Conservation (phyloP, 2,797 vertebrate species). For the Antennarius maculatus region DNA sequence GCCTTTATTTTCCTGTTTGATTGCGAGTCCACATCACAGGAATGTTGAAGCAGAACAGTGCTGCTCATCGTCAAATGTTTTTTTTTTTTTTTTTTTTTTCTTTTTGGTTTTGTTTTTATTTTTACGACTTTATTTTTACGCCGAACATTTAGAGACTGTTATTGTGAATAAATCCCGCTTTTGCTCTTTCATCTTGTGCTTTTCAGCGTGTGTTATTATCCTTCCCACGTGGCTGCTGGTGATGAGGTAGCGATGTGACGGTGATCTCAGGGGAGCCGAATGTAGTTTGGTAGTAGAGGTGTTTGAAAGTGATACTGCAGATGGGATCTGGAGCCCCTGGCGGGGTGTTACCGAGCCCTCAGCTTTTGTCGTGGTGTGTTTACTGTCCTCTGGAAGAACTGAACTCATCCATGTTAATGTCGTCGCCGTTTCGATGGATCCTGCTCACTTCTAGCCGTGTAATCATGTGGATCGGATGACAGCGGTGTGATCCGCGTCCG, state of each 20-base stretch:
- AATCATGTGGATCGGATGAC: not conserved
- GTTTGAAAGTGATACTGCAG: constrained; percentile 45
- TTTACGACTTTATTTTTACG: no score
- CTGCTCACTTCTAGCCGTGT: not conserved
- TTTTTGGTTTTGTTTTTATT: no score
- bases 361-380: not conserved
- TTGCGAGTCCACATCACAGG: constrained; percentile 8
- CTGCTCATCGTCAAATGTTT: constrained; percentile 34
- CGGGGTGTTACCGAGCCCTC: constrained; percentile 31
- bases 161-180: constrained; percentile 21
- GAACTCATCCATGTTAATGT: not conserved
- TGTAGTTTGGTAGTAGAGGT: constrained; percentile 47
- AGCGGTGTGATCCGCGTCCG: not conserved
- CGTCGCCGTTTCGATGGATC: not conserved
- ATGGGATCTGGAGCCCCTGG: constrained; percentile 38
- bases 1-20: constrained; percentile 39
- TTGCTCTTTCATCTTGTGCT: constrained; percentile 36
- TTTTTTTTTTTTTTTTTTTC: not conserved
- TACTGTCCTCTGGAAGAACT: constrained; percentile 6
- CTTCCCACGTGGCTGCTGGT: constrained; percentile 54
- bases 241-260: constrained; percentile 58
- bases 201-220: constrained; percentile 39
- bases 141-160: constrained; percentile 1
- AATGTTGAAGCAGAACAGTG: constrained; percentile 32
- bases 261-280: constrained; percentile 54